Evolutionary conservation across 2,113 vertebrate species (phyloP), one percentile per base, ranked within the genome.

Genomic region (Ceyx melanurus): DNA sequence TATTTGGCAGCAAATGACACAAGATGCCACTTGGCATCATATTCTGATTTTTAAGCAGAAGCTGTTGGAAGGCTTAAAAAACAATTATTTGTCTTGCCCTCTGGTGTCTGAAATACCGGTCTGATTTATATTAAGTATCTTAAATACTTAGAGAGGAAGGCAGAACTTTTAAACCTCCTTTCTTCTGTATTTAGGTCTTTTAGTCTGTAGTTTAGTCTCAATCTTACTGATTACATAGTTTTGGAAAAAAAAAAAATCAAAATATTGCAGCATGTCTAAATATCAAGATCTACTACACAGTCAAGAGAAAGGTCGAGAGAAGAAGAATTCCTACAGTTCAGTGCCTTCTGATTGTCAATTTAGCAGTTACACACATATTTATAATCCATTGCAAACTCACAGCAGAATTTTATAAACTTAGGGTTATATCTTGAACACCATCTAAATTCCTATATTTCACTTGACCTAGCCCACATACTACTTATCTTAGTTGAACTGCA

Each of bases 21-120:
- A 94, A 94, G 86, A 91, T 87, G 68, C 13, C 46, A 62, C 51
- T 95, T 93, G 81, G 92, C 83, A 82, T 61, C 60, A 17, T 45
- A 53, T 37, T 73, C 43, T 56, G 71, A 84, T 60, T 95, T 93
- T 93, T 77, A 96, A 91, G 64, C 48, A 81, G 67, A 85, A 92
- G 45, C 16, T 90, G 25, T 37, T 86, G 14, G 31, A 92, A 85
- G 2, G 2, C 37, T 91, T 88, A n/a, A 66, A 87, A 78, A 42
- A 6, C 37, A 31, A 37, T 78, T 73, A 42, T 81, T 88, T 56
- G 17, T 75, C 73, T 67, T 82, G 37, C 16, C 64, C 12, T 8
- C 46, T 2, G 8, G 64, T 58, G 77, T 85, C 46, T 79, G 62
- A 73, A 93, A 90, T 28, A 50, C 20, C 53, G 21, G 26, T 74